These are phyloP conservation scores for Julus scandinavius DNA, from an alignment of 2,888 invertebrate species.

Conservation along the genomic window DNA sequence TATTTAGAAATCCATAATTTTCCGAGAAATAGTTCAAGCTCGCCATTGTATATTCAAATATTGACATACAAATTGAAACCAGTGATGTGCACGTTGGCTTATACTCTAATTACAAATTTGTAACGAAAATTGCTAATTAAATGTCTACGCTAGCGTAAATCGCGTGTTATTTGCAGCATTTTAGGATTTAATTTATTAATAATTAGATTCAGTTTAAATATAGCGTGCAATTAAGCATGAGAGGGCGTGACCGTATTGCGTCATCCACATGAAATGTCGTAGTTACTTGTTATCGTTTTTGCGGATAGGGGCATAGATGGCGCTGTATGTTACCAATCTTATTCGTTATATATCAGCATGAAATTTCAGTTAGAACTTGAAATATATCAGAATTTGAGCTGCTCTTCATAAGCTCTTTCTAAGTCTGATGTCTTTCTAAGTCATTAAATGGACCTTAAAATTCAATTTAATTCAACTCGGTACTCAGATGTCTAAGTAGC, in stretches of 20 bases:
- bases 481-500: too few relatives aligned
- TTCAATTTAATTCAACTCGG: too few relatives aligned
- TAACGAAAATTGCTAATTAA: not conserved
- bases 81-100: not conserved
- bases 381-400: too few relatives aligned
- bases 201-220: conserved; percentile 3
- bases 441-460: too few relatives aligned
- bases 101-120: not conserved
- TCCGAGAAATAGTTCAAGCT: not conserved
- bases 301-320: not conserved
- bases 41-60: not conserved
- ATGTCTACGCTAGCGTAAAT: not conserved
- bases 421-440: too few relatives aligned
- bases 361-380: too few relatives aligned
- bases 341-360: too few relatives aligned
- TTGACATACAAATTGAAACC: not conserved
- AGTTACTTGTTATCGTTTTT: not conserved
- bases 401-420: too few relatives aligned
- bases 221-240: conserved; percentile 24
- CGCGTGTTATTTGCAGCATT: not conserved
- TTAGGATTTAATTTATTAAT: not conserved
- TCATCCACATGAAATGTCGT: not conserved
- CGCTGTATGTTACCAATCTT: not conserved
- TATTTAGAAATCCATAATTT: not conserved
- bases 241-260: not conserved